Conservation (phyloP, 2,888 invertebrate genomes). For the Acanthosepion lycidas region DNA sequence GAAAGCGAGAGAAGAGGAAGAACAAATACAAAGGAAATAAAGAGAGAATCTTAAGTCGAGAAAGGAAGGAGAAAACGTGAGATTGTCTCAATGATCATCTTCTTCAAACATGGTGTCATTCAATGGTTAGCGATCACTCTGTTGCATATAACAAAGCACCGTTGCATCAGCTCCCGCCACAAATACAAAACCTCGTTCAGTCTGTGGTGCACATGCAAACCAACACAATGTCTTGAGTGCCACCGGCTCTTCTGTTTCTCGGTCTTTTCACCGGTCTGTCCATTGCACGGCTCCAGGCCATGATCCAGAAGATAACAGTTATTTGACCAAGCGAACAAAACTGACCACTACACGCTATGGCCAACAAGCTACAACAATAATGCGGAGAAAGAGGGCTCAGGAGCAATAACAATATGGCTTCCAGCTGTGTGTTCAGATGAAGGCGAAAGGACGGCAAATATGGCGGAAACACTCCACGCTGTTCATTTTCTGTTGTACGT, state of each 20-base stretch:
- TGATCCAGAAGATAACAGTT: not conserved
- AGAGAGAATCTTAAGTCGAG: no score
- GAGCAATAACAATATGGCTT: not conserved
- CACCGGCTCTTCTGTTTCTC: not conserved
- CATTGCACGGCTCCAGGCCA: not conserved
- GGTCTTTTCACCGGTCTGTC: not conserved
- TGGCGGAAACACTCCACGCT: not conserved
- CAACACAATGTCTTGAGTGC: not conserved
- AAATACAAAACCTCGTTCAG: no score
- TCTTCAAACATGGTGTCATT: no score
- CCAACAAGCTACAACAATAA: not conserved
- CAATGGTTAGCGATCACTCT: no score
- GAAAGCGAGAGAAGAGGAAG: no score
- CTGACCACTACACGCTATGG: conserved; percentile 33
- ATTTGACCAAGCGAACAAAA: not conserved
- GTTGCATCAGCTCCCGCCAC: no score
- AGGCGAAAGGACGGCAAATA: not conserved
- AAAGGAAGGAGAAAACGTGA: no score
- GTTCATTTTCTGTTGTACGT: conserved; percentile 13
- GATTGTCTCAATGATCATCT: no score
- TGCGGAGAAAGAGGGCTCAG: not conserved
- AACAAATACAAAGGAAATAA: no score
- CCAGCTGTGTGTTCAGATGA: not conserved
- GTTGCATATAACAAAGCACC: no score
- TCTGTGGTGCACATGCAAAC: no score